Evolutionary conservation across 2,888 invertebrate species (phyloP).

Genomic region (Sabatieria punctata): DNA sequence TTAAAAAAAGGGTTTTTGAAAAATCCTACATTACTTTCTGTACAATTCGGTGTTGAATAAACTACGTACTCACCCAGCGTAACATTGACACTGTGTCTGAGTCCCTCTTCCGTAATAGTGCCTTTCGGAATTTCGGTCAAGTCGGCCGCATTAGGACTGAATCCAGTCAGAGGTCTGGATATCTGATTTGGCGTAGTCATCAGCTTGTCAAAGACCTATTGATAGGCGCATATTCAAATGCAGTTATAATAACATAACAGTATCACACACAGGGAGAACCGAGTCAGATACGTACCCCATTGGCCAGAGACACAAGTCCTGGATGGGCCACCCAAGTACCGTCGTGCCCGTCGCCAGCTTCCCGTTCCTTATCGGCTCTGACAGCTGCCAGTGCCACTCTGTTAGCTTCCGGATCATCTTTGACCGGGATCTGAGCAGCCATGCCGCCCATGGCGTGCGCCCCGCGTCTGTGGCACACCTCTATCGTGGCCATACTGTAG

Average conservation of each 20-base stretch:
- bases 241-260: no score
- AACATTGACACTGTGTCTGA: constrained; percentile 49
- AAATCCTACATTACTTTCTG: no score
- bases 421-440: constrained; percentile 46
- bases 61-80: constrained; percentile 37
- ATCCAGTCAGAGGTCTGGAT: constrained; percentile 16
- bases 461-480: constrained; percentile 43
- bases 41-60: no score
- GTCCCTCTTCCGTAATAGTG: constrained; percentile 45
- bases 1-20: no score
- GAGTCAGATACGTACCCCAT: constrained; percentile 19
- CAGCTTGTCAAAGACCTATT: no score
- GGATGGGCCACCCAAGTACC: constrained; percentile 54
- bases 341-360: constrained; percentile 41
- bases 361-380: constrained; percentile 30
- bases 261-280: no score
- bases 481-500: constrained; percentile 45
- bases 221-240: no score
- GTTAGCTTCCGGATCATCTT: constrained; percentile 21
- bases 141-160: constrained; percentile 14
- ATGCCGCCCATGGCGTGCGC: constrained; percentile 51
- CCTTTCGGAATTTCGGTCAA: constrained; percentile 42
- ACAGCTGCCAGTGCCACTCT: constrained; percentile 22
- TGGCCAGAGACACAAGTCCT: constrained; percentile 40
- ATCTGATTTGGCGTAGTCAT: constrained; percentile 23